A percentile compares a stretch with the other conserved stretches of the same genome.
These are phyloP conservation scores for Iguana delicatissima DNA, from an alignment of 2,797 vertebrate species.

Conservation along the genomic window DNA sequence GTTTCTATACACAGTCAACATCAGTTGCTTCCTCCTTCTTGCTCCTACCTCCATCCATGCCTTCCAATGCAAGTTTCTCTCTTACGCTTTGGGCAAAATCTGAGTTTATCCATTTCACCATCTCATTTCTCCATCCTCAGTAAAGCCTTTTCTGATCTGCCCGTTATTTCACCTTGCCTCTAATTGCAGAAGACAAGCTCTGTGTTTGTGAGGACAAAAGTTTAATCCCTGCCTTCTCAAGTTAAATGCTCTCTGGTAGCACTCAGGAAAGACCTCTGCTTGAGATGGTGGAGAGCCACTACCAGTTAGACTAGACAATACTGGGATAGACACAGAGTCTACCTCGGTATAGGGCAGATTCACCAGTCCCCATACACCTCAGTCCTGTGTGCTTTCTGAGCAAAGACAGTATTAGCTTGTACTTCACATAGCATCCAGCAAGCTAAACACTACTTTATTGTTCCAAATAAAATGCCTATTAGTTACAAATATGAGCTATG, in stretches of 20 bases:
- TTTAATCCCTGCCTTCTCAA: neutral
- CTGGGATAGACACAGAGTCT: neutral
- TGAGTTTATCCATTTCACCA: too few relatives aligned
- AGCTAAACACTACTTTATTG: neutral
- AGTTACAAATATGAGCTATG: neutral
- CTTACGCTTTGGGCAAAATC: neutral
- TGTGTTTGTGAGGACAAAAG: neutral
- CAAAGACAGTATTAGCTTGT: neutral
- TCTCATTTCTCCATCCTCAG: neutral
- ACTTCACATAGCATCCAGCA: neutral
- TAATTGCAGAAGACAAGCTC: neutral
- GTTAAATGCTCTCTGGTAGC: neutral
- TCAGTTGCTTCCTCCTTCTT: neutral
- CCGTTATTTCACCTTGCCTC: neutral
- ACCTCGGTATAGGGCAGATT: neutral
- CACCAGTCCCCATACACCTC: too few relatives aligned
- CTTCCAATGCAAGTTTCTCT: neutral
- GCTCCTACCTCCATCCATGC: neutral
- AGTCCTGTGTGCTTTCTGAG: neutral
- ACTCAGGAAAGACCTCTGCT: neutral
- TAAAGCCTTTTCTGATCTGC: neutral
- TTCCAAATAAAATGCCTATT: neutral
- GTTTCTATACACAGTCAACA: neutral
- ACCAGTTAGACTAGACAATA: neutral
- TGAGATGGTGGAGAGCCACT: neutral